Conservation (phyloP, 1,140 invertebrate species). For the Penaeus chinensis region DNA sequence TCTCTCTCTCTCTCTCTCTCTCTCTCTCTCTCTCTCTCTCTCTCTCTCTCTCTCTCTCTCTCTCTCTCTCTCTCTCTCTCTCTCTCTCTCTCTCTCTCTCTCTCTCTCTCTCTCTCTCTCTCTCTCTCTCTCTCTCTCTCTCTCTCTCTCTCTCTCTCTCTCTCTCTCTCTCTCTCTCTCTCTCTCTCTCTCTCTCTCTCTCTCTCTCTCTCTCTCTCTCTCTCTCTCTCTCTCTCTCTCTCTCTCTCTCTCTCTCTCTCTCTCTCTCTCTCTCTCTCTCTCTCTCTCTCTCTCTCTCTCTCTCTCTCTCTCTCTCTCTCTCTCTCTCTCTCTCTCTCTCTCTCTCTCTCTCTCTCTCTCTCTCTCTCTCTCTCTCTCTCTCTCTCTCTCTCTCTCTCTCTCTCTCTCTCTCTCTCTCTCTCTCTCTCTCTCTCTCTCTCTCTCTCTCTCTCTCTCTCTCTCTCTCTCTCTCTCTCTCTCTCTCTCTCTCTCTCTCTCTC, state of each 20-base stretch:
- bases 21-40: not conserved
- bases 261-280: not conserved
- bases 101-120: not conserved
- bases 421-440: not conserved
- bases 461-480: not conserved
- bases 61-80: no score
- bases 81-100: constrained; percentile 9
- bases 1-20: not conserved
- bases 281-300: not conserved
- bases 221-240: not conserved
- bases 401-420: not conserved
- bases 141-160: not conserved
- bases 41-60: not conserved
- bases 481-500: not conserved
- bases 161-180: not conserved
- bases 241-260: not conserved
- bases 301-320: not conserved
- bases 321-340: not conserved
- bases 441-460: not conserved
- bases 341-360: not conserved
- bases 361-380: not conserved
- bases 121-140: not conserved
- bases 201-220: no score
- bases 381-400: constrained; percentile 1
- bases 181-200: not conserved